phyloP scores from a whole-genome alignment of 2,113 vertebrate genomes.

The Panurus biarmicus region DNA sequence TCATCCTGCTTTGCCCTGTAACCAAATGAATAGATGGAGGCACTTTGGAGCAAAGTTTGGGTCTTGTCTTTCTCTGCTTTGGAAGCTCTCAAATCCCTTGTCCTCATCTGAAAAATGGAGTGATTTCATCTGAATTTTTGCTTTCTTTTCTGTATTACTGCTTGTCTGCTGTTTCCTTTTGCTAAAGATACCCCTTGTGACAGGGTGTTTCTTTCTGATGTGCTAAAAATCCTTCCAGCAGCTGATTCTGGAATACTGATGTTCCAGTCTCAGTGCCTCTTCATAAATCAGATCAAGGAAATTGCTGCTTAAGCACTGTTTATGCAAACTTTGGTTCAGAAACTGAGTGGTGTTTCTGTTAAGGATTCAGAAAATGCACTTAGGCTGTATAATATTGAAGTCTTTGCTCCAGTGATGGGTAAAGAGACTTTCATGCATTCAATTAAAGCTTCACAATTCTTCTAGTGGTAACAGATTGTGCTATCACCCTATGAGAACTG shows the following conservation, averaged over 20 bases:
- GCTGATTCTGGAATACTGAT: neutral
- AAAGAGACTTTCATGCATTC: constrained; percentile 1
- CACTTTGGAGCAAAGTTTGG: neutral
- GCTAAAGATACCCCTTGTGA: neutral
- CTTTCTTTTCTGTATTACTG: neutral
- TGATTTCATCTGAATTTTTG: neutral
- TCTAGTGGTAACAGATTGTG: neutral
- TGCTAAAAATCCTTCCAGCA: neutral
- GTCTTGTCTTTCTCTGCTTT: neutral
- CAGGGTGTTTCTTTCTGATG: neutral
- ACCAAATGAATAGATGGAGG: neutral
- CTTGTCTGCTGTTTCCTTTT: neutral
- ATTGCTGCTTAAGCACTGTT: neutral
- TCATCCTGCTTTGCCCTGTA: neutral
- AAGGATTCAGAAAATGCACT: neutral
- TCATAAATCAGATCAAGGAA: constrained; percentile 1
- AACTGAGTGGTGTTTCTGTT: neutral
- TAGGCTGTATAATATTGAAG: neutral
- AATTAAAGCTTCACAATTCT: constrained; percentile 14
- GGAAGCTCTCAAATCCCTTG: neutral
- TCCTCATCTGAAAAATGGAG: neutral
- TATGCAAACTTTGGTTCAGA: neutral
- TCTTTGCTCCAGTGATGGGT: neutral
- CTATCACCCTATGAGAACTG: neutral
- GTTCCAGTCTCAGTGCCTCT: neutral